Evolutionary conservation across 2,888 invertebrate genomes (phyloP).

Genomic region (Psococerastis gibbosa): DNA sequence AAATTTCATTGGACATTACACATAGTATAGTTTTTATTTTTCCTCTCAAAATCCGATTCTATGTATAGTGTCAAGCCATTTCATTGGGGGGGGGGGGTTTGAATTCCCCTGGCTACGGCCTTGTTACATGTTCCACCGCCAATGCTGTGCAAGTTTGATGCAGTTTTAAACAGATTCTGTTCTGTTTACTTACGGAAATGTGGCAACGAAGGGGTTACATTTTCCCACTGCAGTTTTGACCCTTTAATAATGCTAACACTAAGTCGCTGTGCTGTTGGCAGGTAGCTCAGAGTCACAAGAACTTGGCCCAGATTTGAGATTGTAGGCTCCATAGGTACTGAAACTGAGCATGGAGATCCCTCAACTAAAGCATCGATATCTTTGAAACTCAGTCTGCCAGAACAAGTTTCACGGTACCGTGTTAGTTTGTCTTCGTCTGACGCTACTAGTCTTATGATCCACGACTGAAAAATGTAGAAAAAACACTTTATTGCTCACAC

Average conservation of each 20-base stretch:
- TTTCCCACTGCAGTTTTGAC: not conserved
- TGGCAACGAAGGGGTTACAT: too few relatives aligned
- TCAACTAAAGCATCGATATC: not conserved
- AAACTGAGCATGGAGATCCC: not conserved
- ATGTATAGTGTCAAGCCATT: too few relatives aligned
- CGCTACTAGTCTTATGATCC: not conserved
- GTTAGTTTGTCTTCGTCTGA: constrained; percentile 1
- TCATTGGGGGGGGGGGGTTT: too few relatives aligned
- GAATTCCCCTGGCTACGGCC: too few relatives aligned
- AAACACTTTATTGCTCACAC: too few relatives aligned
- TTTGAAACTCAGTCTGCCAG: not conserved
- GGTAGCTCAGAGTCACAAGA: constrained; percentile 5
- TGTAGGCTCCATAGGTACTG: not conserved
- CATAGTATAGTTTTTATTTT: too few relatives aligned
- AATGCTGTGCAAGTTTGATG: too few relatives aligned
- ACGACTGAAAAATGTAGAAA: not conserved
- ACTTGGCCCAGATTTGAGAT: not conserved
- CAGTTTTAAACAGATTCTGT: too few relatives aligned
- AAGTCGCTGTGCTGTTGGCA: constrained; percentile 3
- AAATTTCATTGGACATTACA: too few relatives aligned
- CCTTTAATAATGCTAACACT: constrained; percentile 3
- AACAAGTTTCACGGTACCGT: not conserved
- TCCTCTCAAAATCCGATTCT: too few relatives aligned
- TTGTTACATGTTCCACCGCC: too few relatives aligned
- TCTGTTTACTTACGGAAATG: too few relatives aligned